Conservation (phyloP, 1,140 invertebrate genomes). For the Gonatopus flavifemur region DNA sequence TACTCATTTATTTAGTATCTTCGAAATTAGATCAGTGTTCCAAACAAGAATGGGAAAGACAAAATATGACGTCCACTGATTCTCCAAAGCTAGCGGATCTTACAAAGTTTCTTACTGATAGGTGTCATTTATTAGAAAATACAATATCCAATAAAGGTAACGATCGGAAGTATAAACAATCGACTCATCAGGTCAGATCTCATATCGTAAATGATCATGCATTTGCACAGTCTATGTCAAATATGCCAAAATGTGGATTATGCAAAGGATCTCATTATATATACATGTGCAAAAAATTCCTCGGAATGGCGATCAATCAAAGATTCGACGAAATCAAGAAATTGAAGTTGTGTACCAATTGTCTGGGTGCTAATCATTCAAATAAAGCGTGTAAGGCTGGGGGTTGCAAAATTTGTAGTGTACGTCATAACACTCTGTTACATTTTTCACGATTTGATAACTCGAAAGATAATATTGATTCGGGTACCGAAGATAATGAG, state of each 20-base stretch:
- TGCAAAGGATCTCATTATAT: conserved; percentile 13
- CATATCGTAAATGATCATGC: too few relatives aligned
- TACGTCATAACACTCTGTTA: conserved; percentile 15
- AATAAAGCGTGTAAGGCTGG: conserved; percentile 8
- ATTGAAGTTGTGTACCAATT: conserved; percentile 14
- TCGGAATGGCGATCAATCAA: background rate
- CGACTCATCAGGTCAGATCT: too few relatives aligned
- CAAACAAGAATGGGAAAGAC: conserved; percentile 4
- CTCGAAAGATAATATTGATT: background rate
- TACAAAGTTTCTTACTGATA: too few relatives aligned
- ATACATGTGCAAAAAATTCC: conserved; percentile 12
- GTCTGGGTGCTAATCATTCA: conserved; percentile 3
- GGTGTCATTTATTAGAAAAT: too few relatives aligned
- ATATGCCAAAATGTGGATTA: background rate
- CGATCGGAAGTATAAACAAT: background rate
- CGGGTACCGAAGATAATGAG: background rate
- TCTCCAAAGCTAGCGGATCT: background rate
- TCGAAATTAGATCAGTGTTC: background rate
- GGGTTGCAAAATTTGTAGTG: conserved; percentile 8
- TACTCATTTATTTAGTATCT: conserved; percentile 10
- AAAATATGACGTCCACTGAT: too few relatives aligned
- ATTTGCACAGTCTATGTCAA: background rate
- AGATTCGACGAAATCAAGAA: conserved; percentile 6
- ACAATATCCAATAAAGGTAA: background rate
- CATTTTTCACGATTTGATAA: conserved; percentile 6